These are phyloP conservation scores for Leptodactylus fallax DNA, from an alignment of 2,797 vertebrate genomes.

Conservation along the genomic window DNA sequence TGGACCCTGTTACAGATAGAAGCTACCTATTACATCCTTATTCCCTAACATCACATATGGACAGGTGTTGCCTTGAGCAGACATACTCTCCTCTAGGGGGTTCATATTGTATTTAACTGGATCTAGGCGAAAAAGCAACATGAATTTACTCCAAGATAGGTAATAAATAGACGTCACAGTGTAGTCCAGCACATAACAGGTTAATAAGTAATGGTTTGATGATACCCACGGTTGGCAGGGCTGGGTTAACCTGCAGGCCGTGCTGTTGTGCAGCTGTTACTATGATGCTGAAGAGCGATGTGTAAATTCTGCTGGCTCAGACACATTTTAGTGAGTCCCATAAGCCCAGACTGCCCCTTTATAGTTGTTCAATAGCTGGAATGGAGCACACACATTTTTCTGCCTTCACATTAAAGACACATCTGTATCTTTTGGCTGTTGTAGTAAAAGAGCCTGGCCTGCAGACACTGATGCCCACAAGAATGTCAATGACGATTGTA, in stretches of 20 bases:
- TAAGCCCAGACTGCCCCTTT: slow-evolving; percentile 58
- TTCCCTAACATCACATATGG: not conserved
- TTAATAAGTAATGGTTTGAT: not conserved
- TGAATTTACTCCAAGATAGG: not conserved
- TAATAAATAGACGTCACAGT: not conserved
- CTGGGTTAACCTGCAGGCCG: slow-evolving; percentile 39
- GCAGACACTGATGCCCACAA: not conserved
- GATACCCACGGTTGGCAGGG: not conserved
- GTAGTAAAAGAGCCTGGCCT: not conserved
- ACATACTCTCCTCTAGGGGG: not conserved
- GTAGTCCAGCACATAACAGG: not conserved
- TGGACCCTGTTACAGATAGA: too few species aligned
- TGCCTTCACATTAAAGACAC: slow-evolving; percentile 59
- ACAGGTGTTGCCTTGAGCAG: not conserved
- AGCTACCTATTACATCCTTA: not conserved
- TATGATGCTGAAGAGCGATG: slow-evolving; percentile 19
- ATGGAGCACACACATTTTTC: slow-evolving; percentile 45
- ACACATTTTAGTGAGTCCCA: slow-evolving; percentile 59
- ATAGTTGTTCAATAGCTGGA: slow-evolving; percentile 61
- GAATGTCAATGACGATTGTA: not conserved
- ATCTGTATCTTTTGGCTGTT: slow-evolving; percentile 58
- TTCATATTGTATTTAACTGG: not conserved
- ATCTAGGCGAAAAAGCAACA: not conserved
- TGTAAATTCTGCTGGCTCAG: slow-evolving; percentile 62
- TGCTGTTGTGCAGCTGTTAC: slow-evolving; percentile 46